Base-by-base conservation (phyloP, 2,888 invertebrate genomes). In the Itoplectis maculator region DNA sequence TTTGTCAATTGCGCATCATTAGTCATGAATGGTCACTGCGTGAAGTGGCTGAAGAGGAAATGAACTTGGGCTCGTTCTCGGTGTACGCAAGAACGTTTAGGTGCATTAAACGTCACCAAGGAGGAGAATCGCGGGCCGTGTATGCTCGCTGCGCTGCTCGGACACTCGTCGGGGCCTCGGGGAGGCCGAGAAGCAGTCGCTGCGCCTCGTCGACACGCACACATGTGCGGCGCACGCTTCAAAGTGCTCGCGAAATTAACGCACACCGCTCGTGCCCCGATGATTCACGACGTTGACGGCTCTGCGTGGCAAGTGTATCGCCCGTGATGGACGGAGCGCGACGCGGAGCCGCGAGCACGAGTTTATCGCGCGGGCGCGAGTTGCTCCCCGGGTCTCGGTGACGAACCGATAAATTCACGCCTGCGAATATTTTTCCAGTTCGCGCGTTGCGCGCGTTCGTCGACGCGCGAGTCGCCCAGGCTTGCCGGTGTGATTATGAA, bases 331-430 rank as follows among this genome's bases (percentile, higher is more conserved):
- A 42, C 69, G 15, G 18, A 69, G n/a, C 40, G n/a, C n/a, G n/a
- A n/a, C n/a, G 40, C 40, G 18, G 11, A n/a, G 11, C 18, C 49
- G 68, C 13, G 15, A 37, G 37, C 29, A 2, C 29, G 29, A n/a
- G 29, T 5, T 29, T 29, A 29, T 29, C 29, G 29, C 40, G 40
- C n/a, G 2, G 35, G 59, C 11, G 56, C 20, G 11, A 18, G 23
- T 49, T 35, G 40, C 54, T 54, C 54, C 42, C 54, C 69, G 69
- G 40, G 54, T 51, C 9, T 51, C 37, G 40, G 37, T 51, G 51
- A 51, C 40, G 69, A 23, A 40, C 11, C 69, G 69, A 69, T 69
- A 69, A 69, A 69, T 69, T 69, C 11, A 54, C 51, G n/a, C 40
- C 6, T 1, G 54, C n/a, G 23, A 69, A 69, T 37, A 40, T 15